Evolutionary conservation across 2,888 invertebrate species (phyloP).

Genomic region (Polyploca ridens): DNA sequence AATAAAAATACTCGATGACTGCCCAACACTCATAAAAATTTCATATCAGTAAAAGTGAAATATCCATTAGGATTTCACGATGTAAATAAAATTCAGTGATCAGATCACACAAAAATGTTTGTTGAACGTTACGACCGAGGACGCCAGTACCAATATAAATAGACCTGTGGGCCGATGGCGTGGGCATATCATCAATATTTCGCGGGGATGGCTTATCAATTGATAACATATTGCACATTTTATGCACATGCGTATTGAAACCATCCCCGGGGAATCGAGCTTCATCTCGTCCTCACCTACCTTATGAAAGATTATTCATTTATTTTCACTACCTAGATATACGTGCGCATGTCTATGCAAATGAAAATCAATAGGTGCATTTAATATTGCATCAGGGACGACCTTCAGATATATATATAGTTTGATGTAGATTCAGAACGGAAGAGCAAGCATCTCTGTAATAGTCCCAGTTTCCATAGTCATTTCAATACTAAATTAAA

Average conservation of each 20-base stretch:
- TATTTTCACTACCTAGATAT: not conserved
- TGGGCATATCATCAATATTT: too few relatives aligned
- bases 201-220: not conserved
- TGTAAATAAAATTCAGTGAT: too few relatives aligned
- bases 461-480: not conserved
- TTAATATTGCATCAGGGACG: not conserved
- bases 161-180: not conserved
- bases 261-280: not conserved
- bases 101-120: too few relatives aligned
- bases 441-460: not conserved
- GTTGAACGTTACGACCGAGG: too few relatives aligned
- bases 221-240: not conserved
- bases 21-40: too few relatives aligned
- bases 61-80: too few relatives aligned
- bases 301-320: not conserved
- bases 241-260: conserved; percentile 12
- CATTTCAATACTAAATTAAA: not conserved
- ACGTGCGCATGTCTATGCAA: conserved; percentile 8
- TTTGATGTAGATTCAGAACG: not conserved
- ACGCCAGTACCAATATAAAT: not conserved
- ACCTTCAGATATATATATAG: not conserved
- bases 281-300: not conserved
- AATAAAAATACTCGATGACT: too few relatives aligned
- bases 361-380: conserved; percentile 4
- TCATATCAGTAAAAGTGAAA: too few relatives aligned